Conservation (phyloP, 2,888 invertebrate species). For the Apocheima hispidaria region DNA sequence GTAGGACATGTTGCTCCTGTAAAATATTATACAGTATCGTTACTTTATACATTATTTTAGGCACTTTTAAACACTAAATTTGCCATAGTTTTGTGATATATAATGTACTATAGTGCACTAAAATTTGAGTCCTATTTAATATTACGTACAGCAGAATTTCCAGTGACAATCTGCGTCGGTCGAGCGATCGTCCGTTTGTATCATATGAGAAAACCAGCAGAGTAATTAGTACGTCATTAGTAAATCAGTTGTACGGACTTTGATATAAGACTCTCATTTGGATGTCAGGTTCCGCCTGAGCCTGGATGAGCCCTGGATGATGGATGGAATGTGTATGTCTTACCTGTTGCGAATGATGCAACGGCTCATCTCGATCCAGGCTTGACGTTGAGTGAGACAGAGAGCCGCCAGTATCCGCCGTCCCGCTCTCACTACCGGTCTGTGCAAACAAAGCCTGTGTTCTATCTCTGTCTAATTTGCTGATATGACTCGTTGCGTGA, state of each 20-base stretch:
- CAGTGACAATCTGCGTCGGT: background rate
- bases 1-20: conserved; percentile 90
- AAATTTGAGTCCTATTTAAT: background rate
- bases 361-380: conserved; percentile 93
- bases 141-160: background rate
- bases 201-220: background rate
- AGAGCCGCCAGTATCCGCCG: conserved; percentile 87
- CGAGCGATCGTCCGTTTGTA: too few species aligned
- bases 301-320: background rate
- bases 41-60: background rate
- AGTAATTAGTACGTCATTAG: background rate
- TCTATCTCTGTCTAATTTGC: conserved; percentile 59
- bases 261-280: background rate
- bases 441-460: conserved; percentile 65
- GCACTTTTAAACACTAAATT: background rate
- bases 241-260: background rate
- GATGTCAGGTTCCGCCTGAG: background rate
- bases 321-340: conserved; percentile 8
- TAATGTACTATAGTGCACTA: too few species aligned
- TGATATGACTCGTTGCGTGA: conserved; percentile 52
- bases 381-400: conserved; percentile 94
- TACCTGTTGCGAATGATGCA: conserved; percentile 86
- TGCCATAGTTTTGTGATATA: background rate
- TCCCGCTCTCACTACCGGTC: conserved; percentile 85
- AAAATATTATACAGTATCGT: conserved; percentile 38